These are phyloP conservation scores for Thera britannica DNA, from an alignment of 2,888 invertebrate genomes.

Conservation along the genomic window DNA sequence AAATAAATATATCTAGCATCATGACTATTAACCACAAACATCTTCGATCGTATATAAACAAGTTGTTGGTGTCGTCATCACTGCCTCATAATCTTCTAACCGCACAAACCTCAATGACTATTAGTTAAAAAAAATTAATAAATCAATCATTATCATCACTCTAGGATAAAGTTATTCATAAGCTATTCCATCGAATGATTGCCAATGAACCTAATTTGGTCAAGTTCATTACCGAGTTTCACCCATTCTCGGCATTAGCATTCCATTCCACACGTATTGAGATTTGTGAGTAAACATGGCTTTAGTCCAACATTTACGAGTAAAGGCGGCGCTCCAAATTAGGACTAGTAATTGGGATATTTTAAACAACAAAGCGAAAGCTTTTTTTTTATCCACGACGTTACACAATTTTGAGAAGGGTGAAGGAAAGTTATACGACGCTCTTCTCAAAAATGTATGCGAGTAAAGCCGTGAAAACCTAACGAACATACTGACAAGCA, in stretches of 20 bases:
- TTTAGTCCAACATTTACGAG: constrained; percentile 22
- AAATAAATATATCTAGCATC: not conserved
- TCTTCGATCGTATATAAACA: constrained; percentile 1
- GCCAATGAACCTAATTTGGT: constrained; percentile 29
- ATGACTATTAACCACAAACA: constrained; percentile 3
- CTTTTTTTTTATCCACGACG: constrained; percentile 21
- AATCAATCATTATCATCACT: too few relatives aligned
- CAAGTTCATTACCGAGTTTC: constrained; percentile 39
- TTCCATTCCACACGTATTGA: constrained; percentile 31
- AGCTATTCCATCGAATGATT: constrained; percentile 19
- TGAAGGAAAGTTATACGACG: not conserved
- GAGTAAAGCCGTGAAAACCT: too few relatives aligned
- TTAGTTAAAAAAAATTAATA: too few relatives aligned
- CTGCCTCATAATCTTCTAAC: not conserved
- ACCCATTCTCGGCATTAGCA: constrained; percentile 34
- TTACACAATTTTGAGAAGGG: constrained; percentile 16
- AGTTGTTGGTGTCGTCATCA: not conserved
- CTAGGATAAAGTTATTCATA: constrained; percentile 2
- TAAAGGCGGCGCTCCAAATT: not conserved
- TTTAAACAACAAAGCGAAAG: not conserved
- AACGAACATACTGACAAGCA: too few relatives aligned
- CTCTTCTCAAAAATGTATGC: too few relatives aligned
- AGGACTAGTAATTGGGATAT: not conserved
- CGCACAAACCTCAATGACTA: not conserved
- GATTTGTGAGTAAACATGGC: constrained; percentile 31